Base-by-base conservation (phyloP, 2,888 invertebrate species). In the Exocentrus adspersus region DNA sequence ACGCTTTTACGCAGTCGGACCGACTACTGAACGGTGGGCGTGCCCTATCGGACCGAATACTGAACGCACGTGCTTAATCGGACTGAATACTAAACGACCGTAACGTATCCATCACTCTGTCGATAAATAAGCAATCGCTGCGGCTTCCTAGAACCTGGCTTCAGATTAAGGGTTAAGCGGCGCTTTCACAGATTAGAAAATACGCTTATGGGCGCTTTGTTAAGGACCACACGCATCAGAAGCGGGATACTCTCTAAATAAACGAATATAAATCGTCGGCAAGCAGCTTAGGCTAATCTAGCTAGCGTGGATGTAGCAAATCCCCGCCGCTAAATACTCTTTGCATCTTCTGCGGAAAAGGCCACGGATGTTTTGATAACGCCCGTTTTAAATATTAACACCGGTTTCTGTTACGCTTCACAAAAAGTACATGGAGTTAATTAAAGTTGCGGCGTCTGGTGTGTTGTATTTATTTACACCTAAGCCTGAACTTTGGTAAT, bases 221-320 rank as follows among this genome's bases (percentile, higher is more conserved):
- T 28, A 48, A 51, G 20, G 19, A 51, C 19, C 24, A 51, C 51
- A 51, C 51, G 37, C 37, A 51, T 51, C 51, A 51, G 24, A 51
- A 16, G 32, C n/a, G 19, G 32, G 32, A 51, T 51, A 19, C 17
- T 16, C 37, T 51, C 37, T 51, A 51, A 51, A 51, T 51, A 37
- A 51, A 51, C 37, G 51, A 51, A 51, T 51, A 51, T 51, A 51
- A 51, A 51, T 51, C 19, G 51, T 51, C 24, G 51, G 51, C 37
- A 51, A 51, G 51, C 19, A 37, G 51, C 51, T 51, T 51, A 51
- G 17, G 2, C 37, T 51, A 51, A 51, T 51, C 51, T 51, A 51
- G 16, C 37, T 2, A 19, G 17, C 19, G 32, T 12, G 17, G 32
- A 48, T 48, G 48, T 21, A 14, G 28, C 28, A 37, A 51, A 51